Conservation (phyloP, 1,140 invertebrate species). For the Dermatophagoides farinae region DNA sequence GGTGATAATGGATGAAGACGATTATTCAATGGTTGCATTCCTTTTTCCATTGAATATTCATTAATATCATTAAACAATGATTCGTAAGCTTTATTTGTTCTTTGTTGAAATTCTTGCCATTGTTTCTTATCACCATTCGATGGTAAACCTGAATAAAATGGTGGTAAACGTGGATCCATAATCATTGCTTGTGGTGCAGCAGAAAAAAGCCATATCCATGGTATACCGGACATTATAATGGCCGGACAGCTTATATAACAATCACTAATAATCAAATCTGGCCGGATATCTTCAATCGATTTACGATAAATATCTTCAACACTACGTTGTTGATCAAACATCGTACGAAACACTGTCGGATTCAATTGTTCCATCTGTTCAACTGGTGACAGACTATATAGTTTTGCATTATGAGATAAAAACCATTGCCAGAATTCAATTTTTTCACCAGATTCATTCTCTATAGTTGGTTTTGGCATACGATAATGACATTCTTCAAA, state of each 20-base stretch:
- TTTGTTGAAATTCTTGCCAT: neutral
- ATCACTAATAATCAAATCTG: neutral
- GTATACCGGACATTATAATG: neutral
- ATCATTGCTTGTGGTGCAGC: neutral
- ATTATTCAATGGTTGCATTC: neutral
- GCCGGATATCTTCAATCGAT: neutral
- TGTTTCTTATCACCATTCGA: neutral
- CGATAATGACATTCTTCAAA: neutral
- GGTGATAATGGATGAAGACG: slow-evolving; percentile 5
- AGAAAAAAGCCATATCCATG: neutral
- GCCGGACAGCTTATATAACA: neutral
- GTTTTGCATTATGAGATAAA: neutral
- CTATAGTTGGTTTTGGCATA: too few species aligned
- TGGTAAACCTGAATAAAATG: neutral
- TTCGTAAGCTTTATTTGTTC: neutral
- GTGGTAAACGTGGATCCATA: neutral
- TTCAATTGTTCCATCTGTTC: neutral
- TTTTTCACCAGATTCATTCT: neutral
- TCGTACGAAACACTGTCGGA: neutral
- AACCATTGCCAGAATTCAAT: neutral
- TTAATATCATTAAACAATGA: neutral
- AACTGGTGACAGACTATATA: neutral
- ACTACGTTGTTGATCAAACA: neutral
- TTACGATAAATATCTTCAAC: neutral
- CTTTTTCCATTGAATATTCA: neutral